Base-by-base conservation (phyloP, 2,888 invertebrate genomes). In the Galeruca laticollis region DNA sequence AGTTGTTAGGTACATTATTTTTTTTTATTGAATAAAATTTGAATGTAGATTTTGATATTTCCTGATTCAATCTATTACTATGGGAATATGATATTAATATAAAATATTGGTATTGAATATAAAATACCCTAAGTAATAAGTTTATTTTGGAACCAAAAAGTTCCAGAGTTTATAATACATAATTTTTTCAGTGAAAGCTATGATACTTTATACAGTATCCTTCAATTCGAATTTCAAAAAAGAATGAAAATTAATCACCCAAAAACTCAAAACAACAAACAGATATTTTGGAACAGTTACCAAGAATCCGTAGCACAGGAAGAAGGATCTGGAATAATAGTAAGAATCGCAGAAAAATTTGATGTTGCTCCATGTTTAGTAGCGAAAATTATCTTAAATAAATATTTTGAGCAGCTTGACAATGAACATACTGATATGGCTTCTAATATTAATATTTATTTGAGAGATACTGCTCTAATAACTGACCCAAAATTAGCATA, bases 391-490 rank as follows among this genome's bases (percentile, higher is more conserved):
- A 86, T 92, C 61, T 80, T 92, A 33, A 88, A 90, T 76, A 86
- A 86, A 73, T 86, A 88, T 80, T 86, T 86, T 56, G 84, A 78
- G 8, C 76, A 80, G 47, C 67, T 74, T 77, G 56, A 56, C 33
- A 15, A 60, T 35, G 75, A 73, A 47, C 64, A 73, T 13, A 63
- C 66, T 18, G 65, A 72, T 40, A 87, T 87, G 69, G 78, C 84
- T 74, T 84, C 88, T 2, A 90, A 88, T 71, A 71, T 84, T 20
- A 84, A 82, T 75, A 88, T 87, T 78, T 87, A 89, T 76, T 86
- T 94, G 75, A 91, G 91, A 81, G 92, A 94, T 78, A 91, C 93
- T 8, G 88, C 90, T n/a, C 84, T 91, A 18, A 93, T 95, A 77
- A 88, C 89, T 70, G 91, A 94, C 80, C 88, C 89, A 74, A 88